phyloP scores from a whole-genome alignment of 2,113 vertebrate species.

The Sturnira hondurensis region DNA sequence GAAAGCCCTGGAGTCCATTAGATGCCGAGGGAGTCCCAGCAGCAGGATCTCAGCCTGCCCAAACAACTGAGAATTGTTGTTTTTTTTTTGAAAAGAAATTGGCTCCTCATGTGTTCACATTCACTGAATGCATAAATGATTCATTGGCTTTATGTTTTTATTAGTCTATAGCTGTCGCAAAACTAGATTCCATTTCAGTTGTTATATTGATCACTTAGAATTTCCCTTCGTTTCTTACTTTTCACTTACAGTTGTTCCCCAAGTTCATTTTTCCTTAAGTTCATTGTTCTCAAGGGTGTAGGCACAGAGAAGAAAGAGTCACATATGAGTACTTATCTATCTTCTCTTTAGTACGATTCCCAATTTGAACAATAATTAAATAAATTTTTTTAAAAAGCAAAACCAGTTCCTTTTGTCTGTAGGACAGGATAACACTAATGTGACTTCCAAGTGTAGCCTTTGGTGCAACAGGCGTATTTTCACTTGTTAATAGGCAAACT shows the following conservation, averaged over 20 bases:
- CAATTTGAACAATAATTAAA: too few species aligned
- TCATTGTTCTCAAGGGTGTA: not conserved
- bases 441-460: not conserved
- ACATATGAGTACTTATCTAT: not conserved
- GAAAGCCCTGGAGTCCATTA: not conserved
- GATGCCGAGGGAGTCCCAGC: not conserved
- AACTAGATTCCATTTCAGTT: not conserved
- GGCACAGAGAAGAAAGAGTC: not conserved
- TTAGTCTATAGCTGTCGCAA: not conserved
- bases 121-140: not conserved
- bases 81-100: not conserved
- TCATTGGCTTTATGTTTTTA: not conserved
- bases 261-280: not conserved
- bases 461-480: not conserved
- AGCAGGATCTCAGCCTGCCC: not conserved
- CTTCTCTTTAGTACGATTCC: not conserved
- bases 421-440: not conserved
- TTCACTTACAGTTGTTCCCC: not conserved
- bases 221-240: constrained; percentile 15
- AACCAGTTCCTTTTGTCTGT: not conserved
- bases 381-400: too few species aligned
- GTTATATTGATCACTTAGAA: not conserved
- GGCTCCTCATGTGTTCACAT: not conserved
- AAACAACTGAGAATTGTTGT: not conserved
- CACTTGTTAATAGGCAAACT: not conserved